phyloP scores from a whole-genome alignment of 23 tunicate genomes.

The Botrylloides violaceus region DNA sequence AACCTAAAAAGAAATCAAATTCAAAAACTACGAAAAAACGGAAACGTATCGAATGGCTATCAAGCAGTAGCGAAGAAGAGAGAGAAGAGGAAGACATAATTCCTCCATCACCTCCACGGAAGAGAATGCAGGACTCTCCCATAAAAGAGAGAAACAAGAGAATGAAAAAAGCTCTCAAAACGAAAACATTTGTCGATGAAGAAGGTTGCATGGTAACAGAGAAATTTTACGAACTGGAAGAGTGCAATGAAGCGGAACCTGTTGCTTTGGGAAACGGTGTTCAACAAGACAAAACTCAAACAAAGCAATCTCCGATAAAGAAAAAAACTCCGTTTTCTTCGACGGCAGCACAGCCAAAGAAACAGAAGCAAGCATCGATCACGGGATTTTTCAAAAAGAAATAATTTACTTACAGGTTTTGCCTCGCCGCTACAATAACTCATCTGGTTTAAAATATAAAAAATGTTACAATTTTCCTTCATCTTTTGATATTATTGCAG shows the following conservation, averaged over 20 bases:
- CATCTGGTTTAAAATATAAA: not conserved
- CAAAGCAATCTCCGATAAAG: not conserved
- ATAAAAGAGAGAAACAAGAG: slow-evolving; percentile 30
- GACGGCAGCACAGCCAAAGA: slow-evolving; percentile 1
- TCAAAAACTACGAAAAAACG: slow-evolving; percentile 42
- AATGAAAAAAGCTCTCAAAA: slow-evolving; percentile 49
- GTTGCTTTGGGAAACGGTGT: slow-evolving; percentile 1
- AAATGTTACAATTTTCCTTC: not conserved
- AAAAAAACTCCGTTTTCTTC: slow-evolving; percentile 11
- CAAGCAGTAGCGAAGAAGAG: slow-evolving; percentile 55
- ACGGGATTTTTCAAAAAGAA: slow-evolving; percentile 74
- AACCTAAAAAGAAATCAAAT: not conserved
- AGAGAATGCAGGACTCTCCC: not conserved
- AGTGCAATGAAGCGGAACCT: slow-evolving; percentile 39
- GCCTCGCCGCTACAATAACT: no score
- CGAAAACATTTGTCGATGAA: slow-evolving; percentile 43
- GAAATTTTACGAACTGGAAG: slow-evolving; percentile 48
- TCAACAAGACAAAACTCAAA: slow-evolving; percentile 9
- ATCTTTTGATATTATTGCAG: not conserved
- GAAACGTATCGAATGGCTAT: slow-evolving; percentile 35
- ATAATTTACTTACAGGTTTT: no score
- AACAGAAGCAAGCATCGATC: slow-evolving; percentile 48
- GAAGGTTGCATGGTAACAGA: slow-evolving; percentile 86
- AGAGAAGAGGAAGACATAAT: slow-evolving; percentile 22
- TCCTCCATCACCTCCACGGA: slow-evolving; percentile 40